These are phyloP conservation scores for Ariolimax columbianus DNA, from an alignment of 2,888 invertebrate genomes.

Conservation along the genomic window DNA sequence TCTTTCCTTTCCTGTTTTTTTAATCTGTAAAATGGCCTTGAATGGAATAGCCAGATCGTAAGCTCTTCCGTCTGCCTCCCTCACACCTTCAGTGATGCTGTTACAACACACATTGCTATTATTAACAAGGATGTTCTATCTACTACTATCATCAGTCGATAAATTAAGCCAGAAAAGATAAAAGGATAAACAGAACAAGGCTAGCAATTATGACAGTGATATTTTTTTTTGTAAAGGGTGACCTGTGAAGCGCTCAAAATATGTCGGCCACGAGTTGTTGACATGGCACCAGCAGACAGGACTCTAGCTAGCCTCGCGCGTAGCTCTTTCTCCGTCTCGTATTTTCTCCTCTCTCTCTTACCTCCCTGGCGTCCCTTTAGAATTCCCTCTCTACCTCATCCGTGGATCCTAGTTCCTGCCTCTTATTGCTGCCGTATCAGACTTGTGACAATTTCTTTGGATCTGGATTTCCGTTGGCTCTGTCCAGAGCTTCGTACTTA, in stretches of 20 bases:
- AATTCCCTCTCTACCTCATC: neutral
- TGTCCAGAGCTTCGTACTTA: neutral
- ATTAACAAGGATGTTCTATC: too few species aligned
- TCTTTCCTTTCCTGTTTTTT: too few species aligned
- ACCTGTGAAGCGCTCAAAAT: neutral
- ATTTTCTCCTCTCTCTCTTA: neutral
- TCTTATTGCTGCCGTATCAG: neutral
- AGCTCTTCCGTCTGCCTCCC: too few species aligned
- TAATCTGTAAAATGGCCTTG: too few species aligned
- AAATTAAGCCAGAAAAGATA: too few species aligned
- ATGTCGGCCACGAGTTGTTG: neutral
- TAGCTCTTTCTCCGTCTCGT: neutral
- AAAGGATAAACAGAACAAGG: neutral
- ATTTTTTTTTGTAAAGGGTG: neutral
- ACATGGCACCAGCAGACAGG: conserved; percentile 15
- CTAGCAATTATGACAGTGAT: neutral
- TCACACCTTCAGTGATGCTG: too few species aligned
- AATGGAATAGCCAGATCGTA: too few species aligned
- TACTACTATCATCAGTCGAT: too few species aligned
- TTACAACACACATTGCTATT: too few species aligned
- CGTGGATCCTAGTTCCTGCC: neutral
- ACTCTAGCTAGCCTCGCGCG: conserved; percentile 8
- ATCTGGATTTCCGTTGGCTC: neutral
- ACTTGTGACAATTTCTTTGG: neutral
- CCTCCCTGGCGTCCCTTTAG: neutral